Evolutionary conservation across 2,888 invertebrate genomes (phyloP).

Genomic region (Pandemis corylana): DNA sequence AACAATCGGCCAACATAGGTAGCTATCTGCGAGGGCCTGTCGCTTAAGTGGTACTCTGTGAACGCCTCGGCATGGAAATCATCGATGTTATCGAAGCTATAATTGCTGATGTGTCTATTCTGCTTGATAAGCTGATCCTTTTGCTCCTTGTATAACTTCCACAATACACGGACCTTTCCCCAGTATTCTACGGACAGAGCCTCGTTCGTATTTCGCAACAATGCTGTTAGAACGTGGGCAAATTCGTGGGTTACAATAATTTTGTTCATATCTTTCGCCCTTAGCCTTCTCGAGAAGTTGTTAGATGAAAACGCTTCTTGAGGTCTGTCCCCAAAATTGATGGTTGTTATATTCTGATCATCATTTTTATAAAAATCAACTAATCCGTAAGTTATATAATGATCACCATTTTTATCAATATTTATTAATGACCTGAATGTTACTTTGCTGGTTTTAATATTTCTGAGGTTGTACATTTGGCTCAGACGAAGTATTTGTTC

Average conservation of each 20-base stretch:
- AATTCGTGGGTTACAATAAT: not conserved
- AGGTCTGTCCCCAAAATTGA: not conserved
- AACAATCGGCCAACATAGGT: not conserved
- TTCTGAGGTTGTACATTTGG: not conserved
- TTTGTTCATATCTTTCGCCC: not conserved
- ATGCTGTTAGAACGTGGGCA: not conserved
- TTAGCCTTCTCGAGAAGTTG: not conserved
- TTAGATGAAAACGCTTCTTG: not conserved
- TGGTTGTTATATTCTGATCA: not conserved
- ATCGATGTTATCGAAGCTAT: not conserved
- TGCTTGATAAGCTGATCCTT: not conserved
- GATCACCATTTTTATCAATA: no score
- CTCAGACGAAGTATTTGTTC: not conserved
- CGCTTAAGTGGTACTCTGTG: slow-evolving; percentile 2
- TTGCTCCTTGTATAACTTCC: not conserved
- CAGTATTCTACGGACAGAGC: not conserved
- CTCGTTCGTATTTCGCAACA: not conserved
- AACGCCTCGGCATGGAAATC: not conserved
- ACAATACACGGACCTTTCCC: not conserved
- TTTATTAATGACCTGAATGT: not conserved
- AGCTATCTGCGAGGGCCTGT: not conserved
- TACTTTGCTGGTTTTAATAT: not conserved
- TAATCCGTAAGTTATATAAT: not conserved
- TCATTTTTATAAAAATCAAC: not conserved
- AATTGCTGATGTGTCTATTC: not conserved